Evolutionary conservation across 2,797 vertebrate species (phyloP).

Genomic region (Sparidentex hasta): DNA sequence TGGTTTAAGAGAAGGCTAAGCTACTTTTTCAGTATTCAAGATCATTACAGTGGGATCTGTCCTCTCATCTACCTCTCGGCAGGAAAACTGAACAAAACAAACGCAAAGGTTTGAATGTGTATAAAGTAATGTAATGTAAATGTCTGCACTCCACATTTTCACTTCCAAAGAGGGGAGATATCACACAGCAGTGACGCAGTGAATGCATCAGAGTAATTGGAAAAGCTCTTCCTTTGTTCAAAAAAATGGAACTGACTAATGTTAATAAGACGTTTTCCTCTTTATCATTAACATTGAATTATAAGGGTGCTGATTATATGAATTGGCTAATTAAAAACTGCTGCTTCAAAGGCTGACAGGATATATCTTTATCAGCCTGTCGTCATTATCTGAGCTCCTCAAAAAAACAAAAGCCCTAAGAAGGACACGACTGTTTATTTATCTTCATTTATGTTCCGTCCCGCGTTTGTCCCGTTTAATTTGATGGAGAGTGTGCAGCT

Average conservation of each 20-base stretch:
- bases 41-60: neutral
- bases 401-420: slow-evolving; percentile 25
- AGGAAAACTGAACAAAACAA: neutral
- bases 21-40: neutral
- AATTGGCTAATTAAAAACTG: slow-evolving; percentile 43
- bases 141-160: neutral
- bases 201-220: slow-evolving; percentile 20
- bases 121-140: neutral
- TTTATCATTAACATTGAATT: slow-evolving; percentile 12
- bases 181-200: neutral
- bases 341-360: slow-evolving; percentile 16
- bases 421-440: slow-evolving; percentile 31
- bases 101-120: neutral
- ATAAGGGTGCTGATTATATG: slow-evolving; percentile 29
- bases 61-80: neutral
- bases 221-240: neutral
- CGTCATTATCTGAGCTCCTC: slow-evolving; percentile 31
- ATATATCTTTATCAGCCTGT: slow-evolving; percentile 33
- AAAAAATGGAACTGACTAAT: slow-evolving; percentile 24
- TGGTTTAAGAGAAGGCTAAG: neutral
- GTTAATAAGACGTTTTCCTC: slow-evolving; percentile 4
- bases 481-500: slow-evolving; percentile 23
- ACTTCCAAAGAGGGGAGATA: neutral
- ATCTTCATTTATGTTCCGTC: slow-evolving; percentile 11
- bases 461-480: slow-evolving; percentile 15